Evolutionary conservation across 2,797 vertebrate genomes (phyloP), one percentile per base, ranked within the genome.

Genomic region (Neostethus bicornis): DNA sequence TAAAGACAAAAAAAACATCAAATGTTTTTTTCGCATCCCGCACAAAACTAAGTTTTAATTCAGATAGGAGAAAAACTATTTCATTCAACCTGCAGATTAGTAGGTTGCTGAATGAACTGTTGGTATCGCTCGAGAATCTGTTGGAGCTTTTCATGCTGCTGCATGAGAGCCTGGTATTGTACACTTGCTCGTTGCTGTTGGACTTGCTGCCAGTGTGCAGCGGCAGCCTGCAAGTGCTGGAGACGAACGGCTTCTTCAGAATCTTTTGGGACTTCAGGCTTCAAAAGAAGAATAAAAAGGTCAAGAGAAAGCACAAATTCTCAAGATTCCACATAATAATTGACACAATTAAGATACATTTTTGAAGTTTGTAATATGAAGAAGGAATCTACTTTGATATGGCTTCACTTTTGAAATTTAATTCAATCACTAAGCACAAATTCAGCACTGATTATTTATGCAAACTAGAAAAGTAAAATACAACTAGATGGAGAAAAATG

Each of bases 151-250:
- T 94, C 91, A 5, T 99, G 96, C 55, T 98, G 95, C 81, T 97
- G 94, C 95, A 99, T 98, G 56, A 99, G 96, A 37, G 94, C 95
- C 82, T 98, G 96, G 83, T 98, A 98, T 5, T 99, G 97, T 80
- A 95, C 91, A 24, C 94, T 92, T 1, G 94, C 93, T n/a, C 94
- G 93, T 55, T 98, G 95, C 31, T 98, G 96, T 65, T 97, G 96
- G 47, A 96, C 95, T 61, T 98, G 95, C 73, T 99, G 97, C 97
- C 97, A 99, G 48, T 98, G 96, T 19, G 96, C 96, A 7, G 97
- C 97, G 47, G 97, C 97, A 0, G 90, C 96, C 75, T 99, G 96
- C 52, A 99, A 70, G 64, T 97, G 95, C 74, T 96, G 94, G 61
- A 99, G 89, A 26, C 97, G 94, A 46, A 93, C 93, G 23, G 91